Evolutionary conservation across 2,888 invertebrate species (phyloP).

Genomic region (Tupiocoris notatus): DNA sequence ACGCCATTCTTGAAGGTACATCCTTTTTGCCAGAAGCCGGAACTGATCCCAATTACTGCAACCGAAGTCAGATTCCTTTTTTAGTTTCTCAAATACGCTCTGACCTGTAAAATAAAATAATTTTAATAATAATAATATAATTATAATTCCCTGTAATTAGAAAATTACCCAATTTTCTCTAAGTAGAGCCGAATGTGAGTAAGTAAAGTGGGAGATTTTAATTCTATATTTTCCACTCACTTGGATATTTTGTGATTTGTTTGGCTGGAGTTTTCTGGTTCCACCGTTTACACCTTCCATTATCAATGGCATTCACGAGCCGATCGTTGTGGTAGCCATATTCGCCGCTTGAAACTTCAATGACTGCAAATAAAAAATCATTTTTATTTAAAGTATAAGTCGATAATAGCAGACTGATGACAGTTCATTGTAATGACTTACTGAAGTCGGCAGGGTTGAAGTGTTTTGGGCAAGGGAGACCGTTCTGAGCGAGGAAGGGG

Average conservation of each 20-base stretch:
- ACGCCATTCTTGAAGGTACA: conserved; percentile 72
- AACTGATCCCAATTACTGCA: conserved; percentile 67
- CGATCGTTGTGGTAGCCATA: conserved; percentile 68
- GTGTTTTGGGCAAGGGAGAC: conserved; percentile 81
- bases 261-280: conserved; percentile 42
- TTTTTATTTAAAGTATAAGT: not conserved
- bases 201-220: too few relatives aligned
- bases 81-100: conserved; percentile 52
- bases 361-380: conserved; percentile 59
- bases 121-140: too few relatives aligned
- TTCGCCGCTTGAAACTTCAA: conserved; percentile 78
- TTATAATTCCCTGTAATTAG: too few relatives aligned
- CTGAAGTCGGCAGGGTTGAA: conserved; percentile 97
- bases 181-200: too few relatives aligned
- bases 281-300: conserved; percentile 64
- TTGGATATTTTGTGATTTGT: conserved; percentile 37
- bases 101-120: conserved; percentile 23
- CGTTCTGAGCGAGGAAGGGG: conserved; percentile 74
- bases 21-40: conserved; percentile 63
- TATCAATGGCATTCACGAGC: conserved; percentile 68
- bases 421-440: too few relatives aligned
- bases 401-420: too few relatives aligned
- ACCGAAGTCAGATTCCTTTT: conserved; percentile 58
- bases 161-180: too few relatives aligned
- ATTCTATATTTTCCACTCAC: conserved; percentile 31